Percentiles rank a stretch among this genome's conserved stretches.
These are phyloP conservation scores for Acromyrmex echinatior DNA, from an alignment of 1,140 invertebrate genomes.

Conservation along the genomic window DNA sequence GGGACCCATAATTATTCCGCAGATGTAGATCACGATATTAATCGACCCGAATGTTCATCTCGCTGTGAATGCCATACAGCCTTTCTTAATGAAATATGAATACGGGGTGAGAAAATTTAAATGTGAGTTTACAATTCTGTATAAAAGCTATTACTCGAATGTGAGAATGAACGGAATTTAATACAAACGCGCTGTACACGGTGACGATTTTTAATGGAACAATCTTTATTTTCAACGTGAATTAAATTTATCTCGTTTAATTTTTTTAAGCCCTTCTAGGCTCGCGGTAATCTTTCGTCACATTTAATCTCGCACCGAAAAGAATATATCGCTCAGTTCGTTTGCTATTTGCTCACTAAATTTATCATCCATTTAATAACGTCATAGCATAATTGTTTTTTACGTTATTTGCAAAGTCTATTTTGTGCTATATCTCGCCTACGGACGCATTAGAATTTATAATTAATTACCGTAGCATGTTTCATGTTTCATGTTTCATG, in stretches of 20 bases:
- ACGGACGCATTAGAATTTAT: constrained; percentile 8
- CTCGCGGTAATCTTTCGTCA: constrained; percentile 5
- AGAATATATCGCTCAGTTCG: neutral
- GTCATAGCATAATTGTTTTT: neutral
- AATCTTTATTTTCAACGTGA: constrained; percentile 12
- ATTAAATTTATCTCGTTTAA: constrained; percentile 29
- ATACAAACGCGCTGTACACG: constrained; percentile 7
- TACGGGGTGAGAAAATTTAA: constrained; percentile 16
- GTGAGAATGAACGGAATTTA: constrained; percentile 36
- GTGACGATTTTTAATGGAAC: constrained; percentile 2
- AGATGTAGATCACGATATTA: constrained; percentile 55
- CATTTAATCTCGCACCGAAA: neutral
- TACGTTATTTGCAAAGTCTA: neutral
- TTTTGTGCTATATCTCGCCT: constrained; percentile 24
- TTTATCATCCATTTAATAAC: constrained; percentile 31
- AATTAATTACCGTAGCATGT: constrained; percentile 36
- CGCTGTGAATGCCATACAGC: neutral
- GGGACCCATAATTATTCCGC: constrained; percentile 51
- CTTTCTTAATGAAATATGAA: constrained; percentile 24
- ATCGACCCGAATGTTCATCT: constrained; percentile 56
- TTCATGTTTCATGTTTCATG: neutral
- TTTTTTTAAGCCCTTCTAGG: neutral
- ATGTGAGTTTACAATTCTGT: constrained; percentile 33
- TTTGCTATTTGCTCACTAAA: neutral
- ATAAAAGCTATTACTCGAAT: constrained; percentile 20